Evolutionary conservation across 2,888 invertebrate genomes (phyloP), one percentile per base, ranked within the genome.

Genomic region (Ichneumoninae sp.): DNA sequence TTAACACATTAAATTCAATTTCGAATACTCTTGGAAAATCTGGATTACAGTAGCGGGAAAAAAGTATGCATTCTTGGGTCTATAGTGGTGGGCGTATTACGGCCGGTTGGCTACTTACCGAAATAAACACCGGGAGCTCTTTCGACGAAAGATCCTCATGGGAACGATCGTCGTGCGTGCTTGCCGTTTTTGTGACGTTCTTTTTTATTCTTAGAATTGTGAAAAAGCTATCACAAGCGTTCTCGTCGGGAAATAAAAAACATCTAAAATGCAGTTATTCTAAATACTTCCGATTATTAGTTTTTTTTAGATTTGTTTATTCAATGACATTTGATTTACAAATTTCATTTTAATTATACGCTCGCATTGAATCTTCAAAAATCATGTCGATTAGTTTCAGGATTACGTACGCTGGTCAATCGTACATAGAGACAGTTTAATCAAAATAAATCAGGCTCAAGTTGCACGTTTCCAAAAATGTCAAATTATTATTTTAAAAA

Each of bases 111-210:
- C 54, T 33, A 71, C 77, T 77, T 81, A 74, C 73, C 75, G 84
- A 84, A 84, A 84, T 74, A 84, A 84, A 84, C 81, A 84, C 40
- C 52, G 68, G 73, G 52, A 50, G 47, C 75, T 30, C 40, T 36
- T 4, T 50, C 57, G 70, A 71, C 54, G 68, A 74, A 57, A 74
- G 73, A 83, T 63, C 50, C 52, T 83, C 80, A 57, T 80, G 80
- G 75, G 83, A 83, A 80, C 63, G 19, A 40, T 10, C 13, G 16
- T 26, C 6, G 30, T 26, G 13, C 36, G 2, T n/a, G n/a, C 30
- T 19, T 36, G 26, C 52, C 40, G 7, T 10, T 40, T 40, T 10
- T 10, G 19, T 52, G 13, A 47, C 52, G 65, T 44, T 30, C 16
- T 6, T 70, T 75, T 69, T 47, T 10, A 63, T 52, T 69, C 50